These are phyloP conservation scores for Eumerus sabulonum DNA, from an alignment of 2,888 invertebrate genomes.

Conservation along the genomic window DNA sequence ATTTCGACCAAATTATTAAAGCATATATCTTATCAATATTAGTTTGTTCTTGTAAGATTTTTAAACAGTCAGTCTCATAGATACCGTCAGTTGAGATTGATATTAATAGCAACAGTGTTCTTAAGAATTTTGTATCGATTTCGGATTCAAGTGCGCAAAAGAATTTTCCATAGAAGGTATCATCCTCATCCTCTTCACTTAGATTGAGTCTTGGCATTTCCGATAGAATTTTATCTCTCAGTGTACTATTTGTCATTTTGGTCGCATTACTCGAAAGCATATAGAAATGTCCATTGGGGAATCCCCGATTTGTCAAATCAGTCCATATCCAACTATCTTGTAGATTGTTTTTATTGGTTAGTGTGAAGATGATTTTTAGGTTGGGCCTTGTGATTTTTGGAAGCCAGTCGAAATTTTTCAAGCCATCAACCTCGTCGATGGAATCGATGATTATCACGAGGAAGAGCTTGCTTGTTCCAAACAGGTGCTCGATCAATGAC, in stretches of 20 bases:
- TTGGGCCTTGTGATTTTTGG: constrained; percentile 86
- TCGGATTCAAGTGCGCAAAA: constrained; percentile 84
- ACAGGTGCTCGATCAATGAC: constrained; percentile 79
- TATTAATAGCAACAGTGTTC: constrained; percentile 85
- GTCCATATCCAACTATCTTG: constrained; percentile 57
- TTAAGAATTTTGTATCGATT: constrained; percentile 83
- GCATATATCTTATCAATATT: constrained; percentile 75
- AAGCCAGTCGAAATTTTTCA: constrained; percentile 86
- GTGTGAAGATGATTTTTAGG: constrained; percentile 87
- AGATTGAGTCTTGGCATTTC: constrained; percentile 83
- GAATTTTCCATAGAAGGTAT: constrained; percentile 83
- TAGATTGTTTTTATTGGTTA: constrained; percentile 71
- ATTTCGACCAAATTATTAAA: constrained; percentile 78
- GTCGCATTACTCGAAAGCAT: constrained; percentile 75
- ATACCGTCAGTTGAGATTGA: constrained; percentile 88
- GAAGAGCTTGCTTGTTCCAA: constrained; percentile 79
- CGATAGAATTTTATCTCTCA: constrained; percentile 80
- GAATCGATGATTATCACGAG: constrained; percentile 89
- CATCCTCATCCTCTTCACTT: constrained; percentile 81
- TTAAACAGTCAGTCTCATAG: constrained; percentile 86
- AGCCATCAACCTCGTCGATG: constrained; percentile 81
- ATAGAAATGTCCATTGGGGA: constrained; percentile 72
- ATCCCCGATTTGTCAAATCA: constrained; percentile 73
- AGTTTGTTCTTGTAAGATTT: constrained; percentile 75
- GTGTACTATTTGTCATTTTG: constrained; percentile 75